Conservation (phyloP, 2,888 invertebrate genomes). For the Marasmarcha lunaedactyla region DNA sequence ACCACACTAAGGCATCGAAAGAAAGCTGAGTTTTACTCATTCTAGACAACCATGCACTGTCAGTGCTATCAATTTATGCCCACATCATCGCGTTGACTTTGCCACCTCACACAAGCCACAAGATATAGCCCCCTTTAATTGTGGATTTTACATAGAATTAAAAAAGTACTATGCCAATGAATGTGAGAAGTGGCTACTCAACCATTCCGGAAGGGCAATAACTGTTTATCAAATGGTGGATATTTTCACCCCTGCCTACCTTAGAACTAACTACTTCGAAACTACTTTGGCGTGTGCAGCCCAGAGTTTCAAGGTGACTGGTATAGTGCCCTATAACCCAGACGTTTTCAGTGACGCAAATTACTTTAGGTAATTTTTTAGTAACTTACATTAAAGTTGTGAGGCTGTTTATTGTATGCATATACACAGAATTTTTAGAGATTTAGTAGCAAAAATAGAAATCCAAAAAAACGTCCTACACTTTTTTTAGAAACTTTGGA, state of each 20-base stretch:
- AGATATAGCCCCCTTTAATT: slow-evolving; percentile 12
- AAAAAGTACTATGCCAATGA: slow-evolving; percentile 16
- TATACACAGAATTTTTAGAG: too few species aligned
- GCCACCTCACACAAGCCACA: slow-evolving; percentile 11
- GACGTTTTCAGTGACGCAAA: slow-evolving; percentile 5
- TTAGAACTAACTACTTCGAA: too few species aligned
- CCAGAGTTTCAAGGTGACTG: slow-evolving; percentile 1
- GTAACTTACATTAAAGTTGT: too few species aligned
- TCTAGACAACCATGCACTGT: slow-evolving; percentile 14
- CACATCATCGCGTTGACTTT: slow-evolving; percentile 11
- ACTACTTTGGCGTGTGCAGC: too few species aligned
- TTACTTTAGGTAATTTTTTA: too few species aligned
- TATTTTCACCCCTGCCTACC: slow-evolving; percentile 7
- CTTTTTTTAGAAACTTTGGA: too few species aligned
- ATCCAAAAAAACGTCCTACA: too few species aligned
- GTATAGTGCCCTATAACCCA: too few species aligned
- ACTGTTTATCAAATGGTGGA: slow-evolving; percentile 11
- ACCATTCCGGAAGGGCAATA: slow-evolving; percentile 18
- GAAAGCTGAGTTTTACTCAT: slow-evolving; percentile 11
- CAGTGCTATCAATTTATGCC: slow-evolving; percentile 5
- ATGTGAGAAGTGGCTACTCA: slow-evolving; percentile 19
- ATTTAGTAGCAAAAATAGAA: too few species aligned
- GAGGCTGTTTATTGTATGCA: too few species aligned
- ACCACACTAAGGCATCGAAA: slow-evolving; percentile 1
- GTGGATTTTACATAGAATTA: slow-evolving; percentile 9